Evolutionary conservation across 2,888 invertebrate species (phyloP), one percentile per base, ranked within the genome.

Genomic region (Mesorhabditis spiculigera): DNA sequence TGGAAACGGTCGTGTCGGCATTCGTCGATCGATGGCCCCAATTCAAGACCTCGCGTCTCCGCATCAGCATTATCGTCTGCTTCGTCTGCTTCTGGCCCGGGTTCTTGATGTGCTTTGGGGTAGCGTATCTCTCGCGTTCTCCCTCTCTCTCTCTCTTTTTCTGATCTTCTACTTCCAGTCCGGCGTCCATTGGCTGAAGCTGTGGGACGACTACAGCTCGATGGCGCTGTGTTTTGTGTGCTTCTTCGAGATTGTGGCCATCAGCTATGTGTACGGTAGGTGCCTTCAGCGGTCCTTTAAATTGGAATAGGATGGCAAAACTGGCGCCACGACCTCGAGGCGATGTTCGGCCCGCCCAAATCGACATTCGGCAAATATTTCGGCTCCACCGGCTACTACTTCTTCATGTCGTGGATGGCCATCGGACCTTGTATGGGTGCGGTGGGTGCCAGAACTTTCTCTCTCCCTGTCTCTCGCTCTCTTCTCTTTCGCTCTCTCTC

Each of bases 161-260:
- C 28, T 28, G 28, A 28, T 28, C 28, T 28, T 28, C 28, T 28
- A 28, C 28, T 71, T 28, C 71, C 43, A 80, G 80, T 72, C 77
- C 6, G 82, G 82, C 6, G 77, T 81, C 45, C 82, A 78, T 68
- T 82, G 75, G 71, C 81, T 81, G 70, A 67, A 69, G 16, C 71
- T 81, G 64, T 82, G 82, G 65, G 78, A 81, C 69, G 79, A 80
- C 68, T 81, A 81, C 69, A 72, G 70, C 58, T 81, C 81, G 6
- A 78, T 81, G 63, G 73, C 79, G 2, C 71, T 70, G 1, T 69
- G 69, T 13, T 66, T 79, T n/a, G 77, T 77, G 41, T 70, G 77
- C 4, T 69, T 78, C 4, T 62, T 72, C 13, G 75, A 75, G 65
- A 64, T 77, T n/a, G 42, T 74, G 1, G 45, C 75, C 28, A 71